A percentile compares a stretch with the other conserved stretches of the same genome.
These are phyloP conservation scores for Holothuria scabra DNA, from an alignment of 53 echinoderm and acorn worm species.

Conservation along the genomic window DNA sequence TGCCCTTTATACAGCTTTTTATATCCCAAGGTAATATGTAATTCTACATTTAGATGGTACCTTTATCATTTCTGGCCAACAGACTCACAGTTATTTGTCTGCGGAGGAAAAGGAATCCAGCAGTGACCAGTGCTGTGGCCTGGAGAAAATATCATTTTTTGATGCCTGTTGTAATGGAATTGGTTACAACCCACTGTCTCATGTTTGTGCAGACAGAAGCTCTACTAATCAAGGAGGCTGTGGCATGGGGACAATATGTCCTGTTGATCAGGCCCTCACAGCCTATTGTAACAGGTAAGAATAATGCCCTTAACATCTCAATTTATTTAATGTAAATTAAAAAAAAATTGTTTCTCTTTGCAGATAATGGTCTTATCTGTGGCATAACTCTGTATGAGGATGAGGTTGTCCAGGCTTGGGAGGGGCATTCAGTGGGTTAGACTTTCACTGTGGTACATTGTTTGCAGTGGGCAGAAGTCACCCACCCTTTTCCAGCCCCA, in stretches of 20 bases:
- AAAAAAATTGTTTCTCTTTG: no score
- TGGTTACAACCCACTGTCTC: slow-evolving; percentile 85
- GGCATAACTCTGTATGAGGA: no score
- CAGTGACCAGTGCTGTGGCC: slow-evolving; percentile 93
- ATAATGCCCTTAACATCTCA: background rate
- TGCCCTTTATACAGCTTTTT: no score
- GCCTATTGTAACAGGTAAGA: slow-evolving; percentile 88
- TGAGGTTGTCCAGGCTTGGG: no score
- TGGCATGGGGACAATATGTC: slow-evolving; percentile 83
- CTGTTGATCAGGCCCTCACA: slow-evolving; percentile 81
- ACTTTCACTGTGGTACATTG: no score
- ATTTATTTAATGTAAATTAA: background rate
- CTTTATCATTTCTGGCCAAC: slow-evolving; percentile 17
- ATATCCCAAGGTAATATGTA: no score
- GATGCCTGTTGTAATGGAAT: slow-evolving; percentile 91
- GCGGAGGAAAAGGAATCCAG: slow-evolving; percentile 73
- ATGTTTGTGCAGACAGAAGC: slow-evolving; percentile 91
- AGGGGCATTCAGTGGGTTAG: no score
- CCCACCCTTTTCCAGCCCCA: no score
- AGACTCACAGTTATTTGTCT: slow-evolving; percentile 73
- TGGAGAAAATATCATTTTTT: slow-evolving; percentile 76
- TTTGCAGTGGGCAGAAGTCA: no score
- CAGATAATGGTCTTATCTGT: no score
- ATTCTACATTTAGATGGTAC: background rate
- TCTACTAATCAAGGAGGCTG: slow-evolving; percentile 78